Base-by-base conservation (phyloP, 2,113 vertebrate species). In the Ochotona curzoniae region DNA sequence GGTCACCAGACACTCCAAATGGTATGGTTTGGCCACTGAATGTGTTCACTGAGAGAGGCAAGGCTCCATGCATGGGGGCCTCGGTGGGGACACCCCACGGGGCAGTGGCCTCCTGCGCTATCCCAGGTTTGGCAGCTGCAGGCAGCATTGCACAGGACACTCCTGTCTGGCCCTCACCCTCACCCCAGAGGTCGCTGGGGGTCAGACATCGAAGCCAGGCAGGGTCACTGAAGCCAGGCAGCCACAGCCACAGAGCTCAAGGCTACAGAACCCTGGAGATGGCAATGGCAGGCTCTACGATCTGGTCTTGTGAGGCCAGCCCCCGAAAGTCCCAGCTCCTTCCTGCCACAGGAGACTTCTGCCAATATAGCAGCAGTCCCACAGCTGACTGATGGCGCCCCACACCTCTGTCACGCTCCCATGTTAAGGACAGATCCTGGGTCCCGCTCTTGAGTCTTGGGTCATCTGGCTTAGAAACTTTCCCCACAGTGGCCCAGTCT, bases 61-160 rank as follows among this genome's bases (percentile, higher is more conserved):
- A 79, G 80, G 5, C 21, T 47, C 49, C 5, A 0, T 11, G 49
- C 17, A 32, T 7, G 32, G 13, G 4, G 18, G 26, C 54, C 63
- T 7, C 0, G 64, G n/a, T 0, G 35, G 35, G 17, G 32, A 25
- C 66, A 20, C 38, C 38, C 38, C 38, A 44, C 38, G 38, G 38
- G 38, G 38, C 38, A 44, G 38, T 44, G 38, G 38, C 38, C 38
- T 44, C 38, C 38, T 44, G 38, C 38, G 38, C 38, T 44, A 44
- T 4, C 38, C 38, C 38, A 6, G 38, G 38, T 44, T 44, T 44
- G 6, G 6, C 38, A 44, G 38, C 38, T 44, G 38, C 38, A 44
- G 38, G 38, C 38, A 44, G 38, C 38, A 44, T 44, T 44, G 38
- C 38, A 44, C 38, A 44, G 38, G 38, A 44, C 38, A 44, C 38